A percentile compares a stretch with the other conserved stretches of the same genome.
Conservation (phyloP, 2,797 vertebrate species). For the Labeo calbasu region DNA sequence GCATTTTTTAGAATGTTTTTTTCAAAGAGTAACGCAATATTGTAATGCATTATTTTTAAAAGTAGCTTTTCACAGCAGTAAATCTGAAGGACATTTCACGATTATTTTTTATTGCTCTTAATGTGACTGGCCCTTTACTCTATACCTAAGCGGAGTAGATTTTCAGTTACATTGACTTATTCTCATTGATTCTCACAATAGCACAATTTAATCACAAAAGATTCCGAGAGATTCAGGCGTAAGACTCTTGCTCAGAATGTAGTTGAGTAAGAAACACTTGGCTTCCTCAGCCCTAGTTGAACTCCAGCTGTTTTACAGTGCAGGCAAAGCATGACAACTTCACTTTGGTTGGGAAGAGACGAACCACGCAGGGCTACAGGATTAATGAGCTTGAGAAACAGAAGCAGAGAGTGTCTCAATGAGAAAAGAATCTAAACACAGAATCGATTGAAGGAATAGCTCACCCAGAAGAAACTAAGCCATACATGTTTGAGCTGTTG, state of each 20-base stretch:
- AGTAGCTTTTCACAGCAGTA: neutral
- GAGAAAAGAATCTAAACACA: neutral
- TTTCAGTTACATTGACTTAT: constrained; percentile 16
- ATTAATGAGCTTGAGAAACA: constrained; percentile 19
- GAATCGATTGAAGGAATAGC: neutral
- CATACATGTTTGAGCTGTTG: constrained; percentile 1
- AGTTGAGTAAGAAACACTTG: constrained; percentile 46
- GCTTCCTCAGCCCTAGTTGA: constrained; percentile 47
- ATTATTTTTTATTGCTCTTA: neutral
- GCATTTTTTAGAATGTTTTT: too few species aligned
- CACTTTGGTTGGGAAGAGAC: constrained; percentile 30
- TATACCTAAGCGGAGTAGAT: neutral
- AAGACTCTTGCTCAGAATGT: constrained; percentile 43
- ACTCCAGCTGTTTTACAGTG: constrained; percentile 61
- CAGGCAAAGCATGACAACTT: constrained; percentile 27
- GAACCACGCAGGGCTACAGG: constrained; percentile 23
- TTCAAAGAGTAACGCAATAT: too few species aligned
- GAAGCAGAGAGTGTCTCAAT: constrained; percentile 1
- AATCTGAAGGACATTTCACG: neutral
- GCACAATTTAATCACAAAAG: neutral
- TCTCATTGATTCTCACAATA: neutral
- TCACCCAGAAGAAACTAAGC: neutral
- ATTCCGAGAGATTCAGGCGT: constrained; percentile 17
- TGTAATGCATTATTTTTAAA: neutral
- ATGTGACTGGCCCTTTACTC: neutral